Evolutionary conservation across 2,113 vertebrate genomes (phyloP).

Genomic region (Alligator mississippiensis): DNA sequence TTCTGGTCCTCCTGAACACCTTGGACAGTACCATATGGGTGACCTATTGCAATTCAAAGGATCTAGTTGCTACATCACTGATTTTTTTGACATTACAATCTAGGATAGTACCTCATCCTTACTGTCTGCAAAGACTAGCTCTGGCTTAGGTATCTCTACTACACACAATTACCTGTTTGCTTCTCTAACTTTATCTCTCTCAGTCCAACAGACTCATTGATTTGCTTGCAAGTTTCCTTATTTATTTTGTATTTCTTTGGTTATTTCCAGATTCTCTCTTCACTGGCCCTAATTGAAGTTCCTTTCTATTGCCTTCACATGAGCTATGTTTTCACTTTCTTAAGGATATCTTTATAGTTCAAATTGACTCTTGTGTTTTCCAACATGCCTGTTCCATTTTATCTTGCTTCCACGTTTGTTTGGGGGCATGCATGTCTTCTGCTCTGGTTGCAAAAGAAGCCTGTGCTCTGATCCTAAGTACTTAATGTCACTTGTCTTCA

Average conservation of each 20-base stretch:
- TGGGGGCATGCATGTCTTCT: not conserved
- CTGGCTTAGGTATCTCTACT: not conserved
- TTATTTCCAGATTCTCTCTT: not conserved
- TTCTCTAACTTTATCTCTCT: not conserved
- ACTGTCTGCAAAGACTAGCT: not conserved
- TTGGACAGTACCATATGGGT: rapidly evolving
- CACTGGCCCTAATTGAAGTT: not conserved
- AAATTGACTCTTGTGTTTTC: not conserved
- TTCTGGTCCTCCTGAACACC: not conserved
- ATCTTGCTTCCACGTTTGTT: not conserved
- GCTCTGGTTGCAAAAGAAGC: not conserved
- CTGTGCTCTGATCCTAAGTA: not conserved
- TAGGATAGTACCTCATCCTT: not conserved
- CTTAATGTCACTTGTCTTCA: not conserved
- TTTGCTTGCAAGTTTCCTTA: not conserved
- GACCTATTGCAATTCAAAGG: not conserved
- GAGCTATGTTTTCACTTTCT: not conserved
- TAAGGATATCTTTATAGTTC: not conserved
- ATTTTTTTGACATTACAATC: not conserved
- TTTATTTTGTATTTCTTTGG: not conserved
- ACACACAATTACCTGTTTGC: not conserved
- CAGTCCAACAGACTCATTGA: not conserved
- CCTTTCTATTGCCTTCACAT: not conserved
- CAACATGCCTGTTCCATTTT: not conserved
- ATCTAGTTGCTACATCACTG: not conserved